A percentile compares a stretch with the other conserved stretches of the same genome.
Conservation (phyloP, 2,113 vertebrate genomes). For the Sprattus sprattus region DNA sequence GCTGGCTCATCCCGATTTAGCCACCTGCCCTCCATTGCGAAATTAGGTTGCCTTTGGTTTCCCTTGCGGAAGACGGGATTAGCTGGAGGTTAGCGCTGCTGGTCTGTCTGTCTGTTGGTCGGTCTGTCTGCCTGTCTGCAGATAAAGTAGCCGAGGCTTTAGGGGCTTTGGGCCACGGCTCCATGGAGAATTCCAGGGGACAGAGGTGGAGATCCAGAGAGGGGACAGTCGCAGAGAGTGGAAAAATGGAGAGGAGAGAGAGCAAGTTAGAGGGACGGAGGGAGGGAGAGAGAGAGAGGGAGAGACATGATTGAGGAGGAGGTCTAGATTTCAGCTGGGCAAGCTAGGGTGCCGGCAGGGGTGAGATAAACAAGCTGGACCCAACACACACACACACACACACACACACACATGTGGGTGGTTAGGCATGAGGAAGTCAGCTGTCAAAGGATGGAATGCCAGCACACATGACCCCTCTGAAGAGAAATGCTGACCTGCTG, state of each 20-base stretch:
- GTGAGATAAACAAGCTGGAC: slow-evolving; percentile 63
- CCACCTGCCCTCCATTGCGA: slow-evolving; percentile 14
- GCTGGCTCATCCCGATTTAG: slow-evolving; percentile 1
- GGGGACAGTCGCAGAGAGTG: slow-evolving; percentile 59
- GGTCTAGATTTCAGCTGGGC: slow-evolving; percentile 49
- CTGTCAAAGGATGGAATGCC: slow-evolving; percentile 70
- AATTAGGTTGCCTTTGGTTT: neutral
- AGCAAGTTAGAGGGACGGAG: slow-evolving; percentile 56
- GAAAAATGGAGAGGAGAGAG: slow-evolving; percentile 54
- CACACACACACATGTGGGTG: slow-evolving; percentile 45
- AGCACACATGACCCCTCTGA: slow-evolving; percentile 52
- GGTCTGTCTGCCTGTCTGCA: neutral
- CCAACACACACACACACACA: neutral
- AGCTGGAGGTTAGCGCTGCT: neutral
- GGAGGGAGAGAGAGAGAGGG: slow-evolving; percentile 51
- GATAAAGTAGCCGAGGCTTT: slow-evolving; percentile 43
- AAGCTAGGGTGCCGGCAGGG: slow-evolving; percentile 39
- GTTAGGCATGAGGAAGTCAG: slow-evolving; percentile 73
- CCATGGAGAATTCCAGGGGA: slow-evolving; percentile 51
- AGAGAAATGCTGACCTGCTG: slow-evolving; percentile 26
- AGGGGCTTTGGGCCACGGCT: slow-evolving; percentile 61
- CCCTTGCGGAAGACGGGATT: neutral
- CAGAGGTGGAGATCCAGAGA: slow-evolving; percentile 38
- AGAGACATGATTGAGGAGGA: slow-evolving; percentile 57
- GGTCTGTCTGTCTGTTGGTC: neutral